Evolutionary conservation across 2,113 vertebrate genomes (phyloP).

Genomic region (Zosterops lateralis): DNA sequence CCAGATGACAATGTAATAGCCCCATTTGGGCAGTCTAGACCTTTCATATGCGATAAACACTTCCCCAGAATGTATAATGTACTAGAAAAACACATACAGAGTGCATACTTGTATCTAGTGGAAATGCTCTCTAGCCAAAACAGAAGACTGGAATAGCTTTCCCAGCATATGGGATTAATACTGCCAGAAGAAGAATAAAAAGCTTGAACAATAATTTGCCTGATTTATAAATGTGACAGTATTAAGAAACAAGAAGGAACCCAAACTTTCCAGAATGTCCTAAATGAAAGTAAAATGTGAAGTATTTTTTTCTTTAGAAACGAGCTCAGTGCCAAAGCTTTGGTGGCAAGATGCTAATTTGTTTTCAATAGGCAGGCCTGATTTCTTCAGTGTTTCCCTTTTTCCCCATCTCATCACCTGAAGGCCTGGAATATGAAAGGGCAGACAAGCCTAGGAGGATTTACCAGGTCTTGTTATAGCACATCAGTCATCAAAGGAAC

Average conservation of each 20-base stretch:
- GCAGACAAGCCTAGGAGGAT: not conserved
- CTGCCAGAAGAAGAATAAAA: not conserved
- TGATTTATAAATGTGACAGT: not conserved
- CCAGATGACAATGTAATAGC: not conserved
- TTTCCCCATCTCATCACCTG: not conserved
- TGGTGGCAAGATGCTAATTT: not conserved
- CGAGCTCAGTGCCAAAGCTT: not conserved
- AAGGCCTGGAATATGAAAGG: not conserved
- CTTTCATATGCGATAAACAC: not conserved
- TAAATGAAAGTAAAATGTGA: not conserved
- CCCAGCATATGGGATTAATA: not conserved
- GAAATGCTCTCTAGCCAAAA: not conserved
- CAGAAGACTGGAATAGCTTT: not conserved
- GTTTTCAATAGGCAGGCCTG: not conserved
- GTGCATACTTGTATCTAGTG: not conserved
- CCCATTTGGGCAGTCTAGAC: not conserved
- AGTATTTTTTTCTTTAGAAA: not conserved
- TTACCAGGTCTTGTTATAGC: not conserved
- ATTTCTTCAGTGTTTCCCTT: not conserved
- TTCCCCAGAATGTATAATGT: not conserved
- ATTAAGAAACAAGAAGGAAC: not conserved
- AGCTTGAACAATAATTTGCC: not conserved
- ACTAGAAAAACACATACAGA: not conserved
- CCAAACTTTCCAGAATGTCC: not conserved
- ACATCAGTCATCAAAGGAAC: constrained; percentile 1